These are phyloP conservation scores for Polyommatus iphigenia DNA, from an alignment of 2,888 invertebrate species.

Conservation along the genomic window DNA sequence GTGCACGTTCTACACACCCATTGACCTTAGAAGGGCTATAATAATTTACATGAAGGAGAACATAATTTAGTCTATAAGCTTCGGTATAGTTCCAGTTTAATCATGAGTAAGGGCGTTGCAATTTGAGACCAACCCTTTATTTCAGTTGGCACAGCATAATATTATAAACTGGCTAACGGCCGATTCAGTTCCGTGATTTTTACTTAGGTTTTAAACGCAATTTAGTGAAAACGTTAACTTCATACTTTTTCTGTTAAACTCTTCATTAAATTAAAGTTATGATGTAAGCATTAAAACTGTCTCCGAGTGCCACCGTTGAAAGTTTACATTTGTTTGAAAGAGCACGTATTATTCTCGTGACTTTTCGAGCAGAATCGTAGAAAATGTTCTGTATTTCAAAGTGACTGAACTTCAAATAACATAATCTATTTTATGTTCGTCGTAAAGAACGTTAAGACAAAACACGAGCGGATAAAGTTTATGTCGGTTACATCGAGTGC, in stretches of 20 bases:
- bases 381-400: not conserved
- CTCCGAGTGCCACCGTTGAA: not conserved
- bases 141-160: not conserved
- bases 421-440: not conserved
- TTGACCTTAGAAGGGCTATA: not conserved
- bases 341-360: not conserved
- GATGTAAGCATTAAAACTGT: not conserved
- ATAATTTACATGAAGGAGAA: not conserved
- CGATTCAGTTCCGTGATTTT: too few relatives aligned
- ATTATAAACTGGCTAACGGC: too few relatives aligned
- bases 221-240: too few relatives aligned
- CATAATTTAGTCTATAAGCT: not conserved
- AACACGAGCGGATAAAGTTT: slow-evolving; percentile 9
- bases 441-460: slow-evolving; percentile 17
- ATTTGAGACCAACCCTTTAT: not conserved
- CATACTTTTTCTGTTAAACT: not conserved
- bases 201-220: too few relatives aligned
- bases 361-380: not conserved
- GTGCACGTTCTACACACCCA: not conserved
- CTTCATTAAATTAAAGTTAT: not conserved
- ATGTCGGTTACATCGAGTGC: slow-evolving; percentile 10
- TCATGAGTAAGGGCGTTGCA: too few relatives aligned
- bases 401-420: slow-evolving; percentile 12
- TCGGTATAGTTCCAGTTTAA: not conserved
- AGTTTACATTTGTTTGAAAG: not conserved